Percentiles rank a stretch among this genome's conserved stretches.
phyloP scores from a whole-genome alignment of 2,888 invertebrate species.

The Teleogryllus oceanicus region DNA sequence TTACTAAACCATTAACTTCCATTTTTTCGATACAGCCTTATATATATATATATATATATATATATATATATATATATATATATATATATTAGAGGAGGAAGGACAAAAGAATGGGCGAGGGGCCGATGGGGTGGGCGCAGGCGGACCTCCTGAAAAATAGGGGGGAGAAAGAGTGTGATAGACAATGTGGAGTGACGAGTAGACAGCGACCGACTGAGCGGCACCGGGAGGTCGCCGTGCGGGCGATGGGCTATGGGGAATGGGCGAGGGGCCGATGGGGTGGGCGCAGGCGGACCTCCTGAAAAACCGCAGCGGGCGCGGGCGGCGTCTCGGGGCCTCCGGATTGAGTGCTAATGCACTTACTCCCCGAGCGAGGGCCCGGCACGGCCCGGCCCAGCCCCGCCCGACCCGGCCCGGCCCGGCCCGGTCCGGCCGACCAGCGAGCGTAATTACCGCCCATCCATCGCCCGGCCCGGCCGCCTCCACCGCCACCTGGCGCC shows the following conservation, averaged over 20 bases:
- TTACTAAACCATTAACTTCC: no score
- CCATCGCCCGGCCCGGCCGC: not conserved
- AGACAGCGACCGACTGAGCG: no score
- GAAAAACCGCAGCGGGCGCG: slow-evolving; percentile 9
- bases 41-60: no score
- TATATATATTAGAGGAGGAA: no score
- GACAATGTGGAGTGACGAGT: no score
- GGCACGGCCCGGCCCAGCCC: not conserved
- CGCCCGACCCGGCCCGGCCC: not conserved
- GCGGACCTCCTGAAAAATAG: not conserved
- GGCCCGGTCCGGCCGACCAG: not conserved
- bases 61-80: no score
- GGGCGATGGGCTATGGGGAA: no score
- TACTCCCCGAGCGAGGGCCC: not conserved
- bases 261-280: not conserved
- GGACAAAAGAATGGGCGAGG: no score
- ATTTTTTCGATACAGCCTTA: no score
- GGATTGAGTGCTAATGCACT: slow-evolving; percentile 11
- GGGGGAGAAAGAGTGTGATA: no score
- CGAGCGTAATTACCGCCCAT: not conserved
- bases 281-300: not conserved
- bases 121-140: not conserved
- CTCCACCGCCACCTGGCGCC: not conserved
- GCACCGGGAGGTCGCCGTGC: no score
- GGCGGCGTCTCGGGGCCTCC: not conserved